Evolutionary conservation across 2,113 vertebrate genomes (phyloP), one percentile per base, ranked within the genome.

Genomic region (Oreochromis aureus): DNA sequence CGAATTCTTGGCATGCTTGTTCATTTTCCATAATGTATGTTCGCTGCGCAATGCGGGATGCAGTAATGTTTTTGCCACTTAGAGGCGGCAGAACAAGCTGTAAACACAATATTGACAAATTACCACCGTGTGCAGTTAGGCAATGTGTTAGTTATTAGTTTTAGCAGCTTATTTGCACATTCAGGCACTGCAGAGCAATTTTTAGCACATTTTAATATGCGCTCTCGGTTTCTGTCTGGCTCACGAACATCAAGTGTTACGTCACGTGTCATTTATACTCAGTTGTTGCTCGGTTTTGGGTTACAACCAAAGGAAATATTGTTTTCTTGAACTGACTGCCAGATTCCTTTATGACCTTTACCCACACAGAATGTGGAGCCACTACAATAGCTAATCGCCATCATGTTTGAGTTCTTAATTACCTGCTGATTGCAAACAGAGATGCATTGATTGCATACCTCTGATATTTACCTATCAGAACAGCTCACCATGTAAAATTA

Each of bases 281-380:
- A 78, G 44, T 51, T 51, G 27, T 32, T 78, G 71, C 71, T 76
- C 24, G 2, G 71, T 76, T 76, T 76, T 48, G 9, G 44, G 71
- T 48, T 48, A 48, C 7, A 44, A 73, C 39, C 39, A 18, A 76
- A 27, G 10, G 6, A 76, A 46, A 46, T 27, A 76, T 48, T 30
- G 13, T 44, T 76, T 48, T 48, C 44, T 76, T 85, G 63, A 83
- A 88, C 87, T 69, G 27, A 32, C 46, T 78, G 44, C 27, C 36
- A 44, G 63, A 84, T 84, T 76, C 51, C 80, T 22, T 82, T 8
- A 18, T 83, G 87, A 86, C 87, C 58, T 84, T 92, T 87, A 89
- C 36, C 86, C 83, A 88, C 73, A 78, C 58, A 55, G 73, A 83
- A 73, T 58, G 83, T 87, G 76, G 82, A 81, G 61, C 54, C 61